phyloP scores from a whole-genome alignment of 2,888 invertebrate species.

The Drosophila mayaguana region DNA sequence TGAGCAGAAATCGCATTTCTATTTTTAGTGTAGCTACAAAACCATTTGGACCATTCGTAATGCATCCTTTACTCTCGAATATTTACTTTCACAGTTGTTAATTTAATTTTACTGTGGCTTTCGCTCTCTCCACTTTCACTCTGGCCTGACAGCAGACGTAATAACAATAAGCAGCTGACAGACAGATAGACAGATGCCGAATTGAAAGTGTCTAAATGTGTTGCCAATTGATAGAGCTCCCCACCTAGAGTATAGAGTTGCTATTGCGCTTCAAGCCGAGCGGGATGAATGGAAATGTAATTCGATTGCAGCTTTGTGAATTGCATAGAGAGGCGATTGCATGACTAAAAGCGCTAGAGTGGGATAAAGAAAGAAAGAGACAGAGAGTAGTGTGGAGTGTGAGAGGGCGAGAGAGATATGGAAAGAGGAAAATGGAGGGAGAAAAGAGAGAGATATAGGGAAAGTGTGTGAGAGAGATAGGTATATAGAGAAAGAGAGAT shows the following conservation, averaged over 20 bases:
- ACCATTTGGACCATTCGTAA: conserved; percentile 29
- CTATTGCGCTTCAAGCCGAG: neutral
- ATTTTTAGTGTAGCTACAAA: conserved; percentile 13
- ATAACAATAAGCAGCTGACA: conserved; percentile 44
- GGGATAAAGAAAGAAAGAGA: too few relatives aligned
- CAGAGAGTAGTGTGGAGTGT: neutral
- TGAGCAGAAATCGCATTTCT: conserved; percentile 19
- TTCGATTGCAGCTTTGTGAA: neutral
- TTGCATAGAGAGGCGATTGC: neutral
- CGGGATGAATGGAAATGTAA: neutral
- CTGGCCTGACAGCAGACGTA: conserved; percentile 45
- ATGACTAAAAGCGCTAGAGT: neutral
- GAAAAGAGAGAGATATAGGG: neutral
- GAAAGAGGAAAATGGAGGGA: too few relatives aligned
- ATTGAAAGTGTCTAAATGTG: conserved; percentile 16
- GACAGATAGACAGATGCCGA: conserved; percentile 13
- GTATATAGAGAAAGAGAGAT: neutral
- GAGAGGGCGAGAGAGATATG: neutral
- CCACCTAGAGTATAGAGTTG: neutral
- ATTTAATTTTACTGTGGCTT: conserved; percentile 33
- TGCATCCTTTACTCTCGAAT: conserved; percentile 28
- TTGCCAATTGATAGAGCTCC: conserved; percentile 26
- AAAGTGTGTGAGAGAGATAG: neutral
- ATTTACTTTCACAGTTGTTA: conserved; percentile 40
- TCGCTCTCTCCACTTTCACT: neutral